Percentiles rank a stretch among this genome's conserved stretches.
Evolutionary conservation across 35 echinoderm and acorn worm species (phyloP).

Genomic region (Apostichopus parvimensis): DNA sequence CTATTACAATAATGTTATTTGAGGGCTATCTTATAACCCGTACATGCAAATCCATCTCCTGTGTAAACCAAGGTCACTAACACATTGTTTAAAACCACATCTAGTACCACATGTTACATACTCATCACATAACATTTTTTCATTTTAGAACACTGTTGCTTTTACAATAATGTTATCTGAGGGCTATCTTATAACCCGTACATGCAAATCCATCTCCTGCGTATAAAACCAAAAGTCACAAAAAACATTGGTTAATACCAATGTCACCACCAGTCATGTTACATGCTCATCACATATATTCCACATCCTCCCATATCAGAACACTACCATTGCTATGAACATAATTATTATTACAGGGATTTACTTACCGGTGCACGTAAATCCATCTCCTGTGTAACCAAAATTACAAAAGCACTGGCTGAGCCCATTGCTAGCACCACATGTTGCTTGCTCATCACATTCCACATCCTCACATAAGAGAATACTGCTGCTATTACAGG

Average conservation of each 20-base stretch:
- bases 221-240: neutral
- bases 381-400: conserved; percentile 78
- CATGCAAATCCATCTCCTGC: conserved; percentile 74
- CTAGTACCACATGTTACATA: conserved; percentile 67
- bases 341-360: too few species aligned
- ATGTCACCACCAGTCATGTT: too few species aligned
- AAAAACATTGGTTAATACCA: too few species aligned
- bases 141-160: conserved; percentile 64
- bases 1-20: neutral
- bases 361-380: conserved; percentile 64
- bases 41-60: conserved; percentile 73
- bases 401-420: conserved; percentile 68
- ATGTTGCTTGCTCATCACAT: conserved; percentile 77
- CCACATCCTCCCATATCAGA: too few species aligned
- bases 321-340: too few species aligned
- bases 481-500: conserved; percentile 68
- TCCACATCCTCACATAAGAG: conserved; percentile 65
- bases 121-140: conserved; percentile 54
- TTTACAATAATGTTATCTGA: too few species aligned
- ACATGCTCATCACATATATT: too few species aligned
- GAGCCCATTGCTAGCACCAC: conserved; percentile 47
- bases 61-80: conserved; percentile 68
- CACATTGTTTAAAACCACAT: conserved; percentile 54
- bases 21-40: conserved; percentile 7
- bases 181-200: conserved; percentile 18